Evolutionary conservation across 2,888 invertebrate species (phyloP).

Genomic region (Drosophila phalerata): DNA sequence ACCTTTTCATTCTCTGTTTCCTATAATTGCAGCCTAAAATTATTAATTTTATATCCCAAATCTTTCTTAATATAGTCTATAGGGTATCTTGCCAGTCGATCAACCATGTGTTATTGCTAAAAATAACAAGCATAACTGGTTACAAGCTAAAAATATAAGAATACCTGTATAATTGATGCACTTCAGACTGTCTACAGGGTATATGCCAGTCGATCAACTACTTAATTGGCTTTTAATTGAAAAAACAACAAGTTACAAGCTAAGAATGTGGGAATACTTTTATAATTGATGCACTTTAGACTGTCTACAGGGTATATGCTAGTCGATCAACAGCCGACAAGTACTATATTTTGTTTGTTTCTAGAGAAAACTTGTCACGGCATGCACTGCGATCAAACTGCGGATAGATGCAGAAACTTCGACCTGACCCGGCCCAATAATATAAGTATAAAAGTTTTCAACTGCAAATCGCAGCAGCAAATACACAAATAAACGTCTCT

Average conservation of each 20-base stretch:
- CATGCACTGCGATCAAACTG: slow-evolving; percentile 4
- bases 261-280: background rate
- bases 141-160: background rate
- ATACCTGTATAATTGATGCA: background rate
- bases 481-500: too few species aligned
- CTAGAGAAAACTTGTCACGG: background rate
- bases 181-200: background rate
- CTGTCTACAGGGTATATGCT: background rate
- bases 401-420: slow-evolving; percentile 13
- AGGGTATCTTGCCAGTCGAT: background rate
- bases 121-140: background rate
- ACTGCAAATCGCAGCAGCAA: too few species aligned
- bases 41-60: too few species aligned
- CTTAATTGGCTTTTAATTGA: background rate
- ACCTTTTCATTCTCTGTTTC: too few species aligned
- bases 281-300: background rate
- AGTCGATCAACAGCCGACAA: background rate
- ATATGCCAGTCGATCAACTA: background rate
- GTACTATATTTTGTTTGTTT: background rate
- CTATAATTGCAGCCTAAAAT: too few species aligned
- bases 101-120: background rate
- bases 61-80: too few species aligned
- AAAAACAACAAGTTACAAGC: background rate
- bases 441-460: background rate
- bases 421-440: slow-evolving; percentile 32